These are phyloP conservation scores for Anisognathus igniventris DNA, from an alignment of 2,797 vertebrate genomes.

Conservation along the genomic window DNA sequence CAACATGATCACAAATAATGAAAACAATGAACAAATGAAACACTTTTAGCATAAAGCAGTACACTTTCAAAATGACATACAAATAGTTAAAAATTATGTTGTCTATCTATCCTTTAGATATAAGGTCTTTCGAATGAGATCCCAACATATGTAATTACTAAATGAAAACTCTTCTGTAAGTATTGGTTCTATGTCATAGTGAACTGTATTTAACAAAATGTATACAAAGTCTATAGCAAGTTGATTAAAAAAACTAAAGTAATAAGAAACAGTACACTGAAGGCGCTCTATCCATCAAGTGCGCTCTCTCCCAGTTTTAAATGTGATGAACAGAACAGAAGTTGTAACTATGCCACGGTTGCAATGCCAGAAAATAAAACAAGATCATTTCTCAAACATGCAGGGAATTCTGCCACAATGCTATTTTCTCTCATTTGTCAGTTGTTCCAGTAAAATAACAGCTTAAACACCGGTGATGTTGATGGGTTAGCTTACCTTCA, in stretches of 20 bases:
- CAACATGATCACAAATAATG: slow-evolving; percentile 91
- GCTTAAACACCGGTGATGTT: slow-evolving; percentile 81
- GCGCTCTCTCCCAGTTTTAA: slow-evolving; percentile 67
- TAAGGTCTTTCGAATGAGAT: slow-evolving; percentile 75
- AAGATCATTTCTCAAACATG: slow-evolving; percentile 81
- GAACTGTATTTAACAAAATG: slow-evolving; percentile 79
- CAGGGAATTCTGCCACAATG: slow-evolving; percentile 79
- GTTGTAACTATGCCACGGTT: slow-evolving; percentile 74
- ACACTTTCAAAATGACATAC: slow-evolving; percentile 84
- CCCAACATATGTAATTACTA: slow-evolving; percentile 74
- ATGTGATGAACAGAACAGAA: slow-evolving; percentile 76
- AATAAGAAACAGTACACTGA: slow-evolving; percentile 89
- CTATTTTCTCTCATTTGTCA: slow-evolving; percentile 74
- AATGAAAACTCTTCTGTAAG: slow-evolving; percentile 72
- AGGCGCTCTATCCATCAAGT: slow-evolving; percentile 84
- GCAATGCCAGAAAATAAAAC: slow-evolving; percentile 78
- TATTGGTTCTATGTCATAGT: slow-evolving; percentile 71
- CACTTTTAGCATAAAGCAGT: slow-evolving; percentile 82
- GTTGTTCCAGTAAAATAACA: slow-evolving; percentile 77
- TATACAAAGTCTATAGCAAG: slow-evolving; percentile 82
- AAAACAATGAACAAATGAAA: slow-evolving; percentile 84
- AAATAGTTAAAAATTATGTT: slow-evolving; percentile 79
- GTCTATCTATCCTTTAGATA: slow-evolving; percentile 74
- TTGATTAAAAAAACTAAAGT: slow-evolving; percentile 76
- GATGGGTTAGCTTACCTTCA: slow-evolving; percentile 92